A percentile compares a stretch with the other conserved stretches of the same genome.
phyloP scores from a whole-genome alignment of 2,888 invertebrate species.

The Cynaeus angustus region DNA sequence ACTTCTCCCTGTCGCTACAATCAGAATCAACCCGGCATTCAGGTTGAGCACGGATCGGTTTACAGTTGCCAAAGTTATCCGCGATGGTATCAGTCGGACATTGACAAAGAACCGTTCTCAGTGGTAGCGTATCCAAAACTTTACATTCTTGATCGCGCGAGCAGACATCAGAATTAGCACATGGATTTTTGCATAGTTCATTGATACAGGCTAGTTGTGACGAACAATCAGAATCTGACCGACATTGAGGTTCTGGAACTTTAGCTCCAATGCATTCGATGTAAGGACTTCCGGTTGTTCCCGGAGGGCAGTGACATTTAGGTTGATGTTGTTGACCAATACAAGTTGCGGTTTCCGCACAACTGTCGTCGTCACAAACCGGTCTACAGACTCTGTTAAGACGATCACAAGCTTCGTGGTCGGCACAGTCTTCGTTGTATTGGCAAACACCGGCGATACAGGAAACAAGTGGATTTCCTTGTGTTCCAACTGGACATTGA shows the following conservation, averaged over 20 bases:
- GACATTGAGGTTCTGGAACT: constrained; percentile 77
- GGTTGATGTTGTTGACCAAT: constrained; percentile 84
- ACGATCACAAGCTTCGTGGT: constrained; percentile 88
- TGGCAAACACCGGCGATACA: constrained; percentile 90
- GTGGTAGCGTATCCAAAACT: constrained; percentile 84
- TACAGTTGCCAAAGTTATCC: constrained; percentile 83
- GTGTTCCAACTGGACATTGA: constrained; percentile 88
- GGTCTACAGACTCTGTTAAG: constrained; percentile 88
- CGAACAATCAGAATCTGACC: constrained; percentile 84
- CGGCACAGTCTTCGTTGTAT: constrained; percentile 91
- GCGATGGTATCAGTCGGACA: constrained; percentile 88
- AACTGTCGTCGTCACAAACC: constrained; percentile 87
- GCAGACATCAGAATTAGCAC: constrained; percentile 82
- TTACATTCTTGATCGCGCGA: constrained; percentile 85
- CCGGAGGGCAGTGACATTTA: constrained; percentile 83
- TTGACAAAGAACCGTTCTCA: constrained; percentile 89
- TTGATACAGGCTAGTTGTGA: constrained; percentile 85
- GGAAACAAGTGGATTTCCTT: constrained; percentile 86
- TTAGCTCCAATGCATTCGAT: constrained; percentile 76
- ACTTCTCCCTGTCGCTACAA: constrained; percentile 83
- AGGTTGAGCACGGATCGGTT: constrained; percentile 70
- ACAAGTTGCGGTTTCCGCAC: constrained; percentile 86
- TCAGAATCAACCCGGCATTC: constrained; percentile 84
- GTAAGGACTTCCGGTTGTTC: constrained; percentile 87
- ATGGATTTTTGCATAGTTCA: constrained; percentile 84